phyloP scores from a whole-genome alignment of 2,888 invertebrate species.

The Rhamphomyia laevipes region DNA sequence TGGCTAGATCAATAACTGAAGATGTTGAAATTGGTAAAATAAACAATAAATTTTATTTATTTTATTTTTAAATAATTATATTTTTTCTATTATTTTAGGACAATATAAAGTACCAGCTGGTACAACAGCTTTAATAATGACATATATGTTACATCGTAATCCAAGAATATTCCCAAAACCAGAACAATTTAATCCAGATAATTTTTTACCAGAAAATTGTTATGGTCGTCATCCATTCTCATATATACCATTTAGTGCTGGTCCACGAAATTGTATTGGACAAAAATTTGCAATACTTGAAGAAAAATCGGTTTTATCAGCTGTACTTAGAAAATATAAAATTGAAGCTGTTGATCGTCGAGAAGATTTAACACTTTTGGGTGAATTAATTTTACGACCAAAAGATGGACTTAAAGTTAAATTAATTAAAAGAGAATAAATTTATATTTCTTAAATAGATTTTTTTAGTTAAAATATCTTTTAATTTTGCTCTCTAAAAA shows the following conservation, averaged over 20 bases:
- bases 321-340: slow-evolving; percentile 44
- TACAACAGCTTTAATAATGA: slow-evolving; percentile 45
- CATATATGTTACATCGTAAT: slow-evolving; percentile 54
- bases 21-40: slow-evolving; percentile 45
- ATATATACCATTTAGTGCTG: slow-evolving; percentile 59
- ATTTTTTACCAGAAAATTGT: slow-evolving; percentile 54
- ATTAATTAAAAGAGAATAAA: slow-evolving; percentile 30
- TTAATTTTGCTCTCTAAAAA: no score
- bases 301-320: slow-evolving; percentile 46
- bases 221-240: slow-evolving; percentile 49
- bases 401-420: slow-evolving; percentile 44
- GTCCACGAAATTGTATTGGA: slow-evolving; percentile 47
- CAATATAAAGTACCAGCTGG: slow-evolving; percentile 37
- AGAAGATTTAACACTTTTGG: slow-evolving; percentile 44
- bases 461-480: no score
- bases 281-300: slow-evolving; percentile 47
- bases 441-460: not conserved
- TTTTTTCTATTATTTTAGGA: slow-evolving; percentile 18
- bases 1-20: slow-evolving; percentile 46
- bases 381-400: slow-evolving; percentile 48
- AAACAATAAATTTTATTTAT: not conserved
- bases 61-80: not conserved
- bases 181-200: slow-evolving; percentile 54
- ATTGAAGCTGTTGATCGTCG: slow-evolving; percentile 44
- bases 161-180: slow-evolving; percentile 54